Conservation (phyloP, 2,797 vertebrate genomes). For the Hirundo rustica region DNA sequence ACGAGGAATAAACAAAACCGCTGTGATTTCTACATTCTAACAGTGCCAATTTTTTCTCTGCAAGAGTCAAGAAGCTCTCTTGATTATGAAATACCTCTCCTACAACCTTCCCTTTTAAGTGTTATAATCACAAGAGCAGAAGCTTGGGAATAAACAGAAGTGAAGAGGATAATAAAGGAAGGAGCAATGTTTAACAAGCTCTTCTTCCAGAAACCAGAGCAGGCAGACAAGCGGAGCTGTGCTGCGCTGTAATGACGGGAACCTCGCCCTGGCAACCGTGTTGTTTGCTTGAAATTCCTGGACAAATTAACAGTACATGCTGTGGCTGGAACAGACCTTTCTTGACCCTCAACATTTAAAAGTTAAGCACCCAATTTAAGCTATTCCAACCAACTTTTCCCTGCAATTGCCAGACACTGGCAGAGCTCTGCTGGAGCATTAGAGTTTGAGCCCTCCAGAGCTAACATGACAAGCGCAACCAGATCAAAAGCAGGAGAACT, state of each 20-base stretch:
- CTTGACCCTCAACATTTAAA: not conserved
- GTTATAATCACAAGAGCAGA: not conserved
- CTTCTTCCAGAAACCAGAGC: not conserved
- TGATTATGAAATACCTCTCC: not conserved
- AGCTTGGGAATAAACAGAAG: slow-evolving; percentile 27
- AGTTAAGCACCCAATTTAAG: slow-evolving; percentile 20
- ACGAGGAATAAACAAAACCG: not conserved
- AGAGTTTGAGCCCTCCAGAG: not conserved
- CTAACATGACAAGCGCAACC: not conserved
- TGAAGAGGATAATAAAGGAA: slow-evolving; percentile 17
- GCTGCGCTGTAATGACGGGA: not conserved
- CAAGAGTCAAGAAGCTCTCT: not conserved
- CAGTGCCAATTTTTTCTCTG: not conserved
- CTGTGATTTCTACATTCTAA: not conserved
- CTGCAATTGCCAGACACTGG: not conserved
- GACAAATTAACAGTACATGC: not conserved
- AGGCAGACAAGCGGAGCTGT: not conserved
- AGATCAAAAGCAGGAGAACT: not conserved
- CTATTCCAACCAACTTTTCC: not conserved
- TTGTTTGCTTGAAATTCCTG: not conserved
- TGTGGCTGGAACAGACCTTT: not conserved
- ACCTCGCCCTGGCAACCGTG: not conserved
- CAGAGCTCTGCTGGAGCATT: not conserved
- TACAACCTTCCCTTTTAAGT: not conserved
- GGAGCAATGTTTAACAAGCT: not conserved